Base-by-base conservation (phyloP, 2,888 invertebrate species). In the Callosobruchus maculatus region DNA sequence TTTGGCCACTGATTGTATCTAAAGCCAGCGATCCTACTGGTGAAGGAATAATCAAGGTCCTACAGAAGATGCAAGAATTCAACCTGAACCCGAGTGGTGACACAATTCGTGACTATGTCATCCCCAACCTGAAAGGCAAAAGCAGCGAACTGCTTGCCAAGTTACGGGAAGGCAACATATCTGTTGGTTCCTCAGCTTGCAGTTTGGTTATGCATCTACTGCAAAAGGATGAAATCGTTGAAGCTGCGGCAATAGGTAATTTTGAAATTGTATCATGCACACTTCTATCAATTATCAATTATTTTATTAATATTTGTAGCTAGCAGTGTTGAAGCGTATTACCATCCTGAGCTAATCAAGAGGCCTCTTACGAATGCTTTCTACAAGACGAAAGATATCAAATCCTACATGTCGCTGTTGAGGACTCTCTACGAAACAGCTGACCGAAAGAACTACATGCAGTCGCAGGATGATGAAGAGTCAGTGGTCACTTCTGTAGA, bases 1-100 rank as follows among this genome's bases (percentile, higher is more conserved):
- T 95, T 86, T 97, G 96, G 96, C 97, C 97, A 0, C 82, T 96
- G 31, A 86, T 97, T 71, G 88, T 89, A n/a, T 88, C 90, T 0
- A 90, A 89, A 81, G 89, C 89, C 0, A 90, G 90, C 73, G 89
- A 90, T 81, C 87, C 89, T 0, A 90, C 92, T 80, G 89, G 91
- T 77, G 75, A 80, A 83, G 91, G 89, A 26, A 87, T 95, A 0
- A 80, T 92, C 3, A 88, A 91, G 73, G 88, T 94, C 2, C 80
- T 96, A 0, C 86, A 88, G 21, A 88, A 89, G 78, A 96, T 96
- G 95, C 85, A 84, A 0, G 89, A 91, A 3, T 90, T 91, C 79
- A 88, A 90, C 3, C 76, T 93, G 0, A 73, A 82, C 30, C 91
- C 92, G 0, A 90, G 86, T 70, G 87, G 90, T 0, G 93, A 94